Percentiles rank a stretch among this genome's conserved stretches.
Conservation (phyloP, 2,113 vertebrate species). For the Gallinago paraguaiae region DNA sequence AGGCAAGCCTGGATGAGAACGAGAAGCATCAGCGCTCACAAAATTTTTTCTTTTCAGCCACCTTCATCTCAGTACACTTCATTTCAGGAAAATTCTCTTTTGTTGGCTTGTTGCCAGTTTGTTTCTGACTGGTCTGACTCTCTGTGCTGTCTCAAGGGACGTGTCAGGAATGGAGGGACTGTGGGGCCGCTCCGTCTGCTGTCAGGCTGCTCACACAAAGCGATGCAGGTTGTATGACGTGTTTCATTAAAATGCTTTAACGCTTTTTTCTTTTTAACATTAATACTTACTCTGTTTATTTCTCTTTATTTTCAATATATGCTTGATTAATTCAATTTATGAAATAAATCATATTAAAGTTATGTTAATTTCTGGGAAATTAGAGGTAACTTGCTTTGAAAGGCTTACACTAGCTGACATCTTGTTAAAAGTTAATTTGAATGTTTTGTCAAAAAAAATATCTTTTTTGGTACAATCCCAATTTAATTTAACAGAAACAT, state of each 20-base stretch:
- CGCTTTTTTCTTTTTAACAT: not conserved
- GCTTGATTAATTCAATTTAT: not conserved
- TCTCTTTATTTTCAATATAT: not conserved
- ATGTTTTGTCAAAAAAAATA: not conserved
- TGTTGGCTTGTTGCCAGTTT: not conserved
- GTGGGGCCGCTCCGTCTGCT: not conserved
- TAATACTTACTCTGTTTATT: not conserved
- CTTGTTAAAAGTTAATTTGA: not conserved
- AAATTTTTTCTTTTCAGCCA: not conserved
- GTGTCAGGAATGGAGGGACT: rapidly evolving
- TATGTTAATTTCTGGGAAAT: not conserved
- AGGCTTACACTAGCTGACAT: not conserved
- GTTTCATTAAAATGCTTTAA: not conserved
- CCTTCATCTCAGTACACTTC: rapidly evolving
- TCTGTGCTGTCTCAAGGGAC: not conserved
- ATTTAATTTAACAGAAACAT: not conserved
- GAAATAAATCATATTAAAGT: not conserved
- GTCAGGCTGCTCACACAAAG: not conserved
- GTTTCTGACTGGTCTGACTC: not conserved
- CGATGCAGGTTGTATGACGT: not conserved
- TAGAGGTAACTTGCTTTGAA: not conserved
- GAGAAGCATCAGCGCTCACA: not conserved
- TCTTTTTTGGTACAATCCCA: not conserved
- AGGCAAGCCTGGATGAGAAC: not conserved
- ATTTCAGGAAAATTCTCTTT: not conserved